Base-by-base conservation (phyloP, 2,888 invertebrate genomes). In the Odontocerum albicorne region DNA sequence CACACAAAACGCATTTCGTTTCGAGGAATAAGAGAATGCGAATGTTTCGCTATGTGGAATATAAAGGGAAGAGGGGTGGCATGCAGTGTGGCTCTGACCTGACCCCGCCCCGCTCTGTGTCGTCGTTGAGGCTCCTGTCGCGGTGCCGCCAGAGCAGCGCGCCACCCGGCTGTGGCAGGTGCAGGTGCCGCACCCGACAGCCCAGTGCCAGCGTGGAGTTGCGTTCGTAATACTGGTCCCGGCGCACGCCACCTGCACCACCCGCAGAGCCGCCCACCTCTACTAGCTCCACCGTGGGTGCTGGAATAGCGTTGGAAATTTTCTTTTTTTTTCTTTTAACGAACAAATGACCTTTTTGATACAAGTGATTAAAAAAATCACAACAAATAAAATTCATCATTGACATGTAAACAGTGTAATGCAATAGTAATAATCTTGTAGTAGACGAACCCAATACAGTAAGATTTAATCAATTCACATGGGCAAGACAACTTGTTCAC, bases 171-270 rank as follows among this genome's bases (percentile, higher is more conserved):
- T 50, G 50, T 57, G 76, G 72, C 2, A 33, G 10, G 20, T 76
- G 73, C 65, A 77, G 72, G 64, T 76, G 74, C 16, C 75, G 72
- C 50, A 79, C 78, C 50, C 75, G 70, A 66, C 80, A 81, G 42
- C 74, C 68, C 56, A 81, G 69, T 62, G 78, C 76, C 59, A 81
- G 77, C 47, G 79, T 79, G 62, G 76, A 77, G 62, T 79, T 80
- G 13, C 77, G 74, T 61, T 79, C 78, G 66, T 78, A 78, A 64
- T 76, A 76, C 62, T 77, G 76, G 67, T 78, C 77, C 19, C 42
- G 33, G 17, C 36, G 43, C n/a, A 36, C 36, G 19, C 77, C 78
- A 63, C 74, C 71, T 49, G 72, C 73, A 3, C 42, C 19, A 65
- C n/a, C n/a, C n/a, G n/a, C n/a, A n/a, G n/a, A n/a, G 22, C 78